phyloP scores from a whole-genome alignment of 2,888 invertebrate genomes.

The Caenorhabditis sp. region DNA sequence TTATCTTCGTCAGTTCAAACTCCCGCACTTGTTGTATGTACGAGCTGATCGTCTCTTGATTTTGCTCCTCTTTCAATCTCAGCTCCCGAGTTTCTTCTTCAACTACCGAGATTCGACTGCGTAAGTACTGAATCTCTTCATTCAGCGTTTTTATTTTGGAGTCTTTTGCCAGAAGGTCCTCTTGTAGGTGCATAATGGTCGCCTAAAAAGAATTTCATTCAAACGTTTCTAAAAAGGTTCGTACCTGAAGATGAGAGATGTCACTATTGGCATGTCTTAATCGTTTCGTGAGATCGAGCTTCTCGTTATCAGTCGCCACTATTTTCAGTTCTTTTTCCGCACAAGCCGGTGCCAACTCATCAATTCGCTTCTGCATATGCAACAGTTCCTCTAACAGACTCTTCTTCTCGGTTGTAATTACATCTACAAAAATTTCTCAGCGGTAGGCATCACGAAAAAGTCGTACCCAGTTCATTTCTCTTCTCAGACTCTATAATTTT shows the following conservation, averaged over 20 bases:
- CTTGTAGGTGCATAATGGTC: conserved; percentile 29
- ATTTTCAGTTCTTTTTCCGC: conserved; percentile 67
- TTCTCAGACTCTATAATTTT: conserved; percentile 30
- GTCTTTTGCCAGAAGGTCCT: conserved; percentile 33
- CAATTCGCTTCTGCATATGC: conserved; percentile 67
- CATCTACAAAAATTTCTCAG: conserved; percentile 13
- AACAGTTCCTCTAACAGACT: conserved; percentile 64
- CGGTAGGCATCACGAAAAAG: not conserved
- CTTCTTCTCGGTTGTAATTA: conserved; percentile 57
- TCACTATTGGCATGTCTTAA: conserved; percentile 39
- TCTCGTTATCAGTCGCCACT: conserved; percentile 49
- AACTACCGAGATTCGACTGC: conserved; percentile 7
- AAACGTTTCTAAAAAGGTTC: not conserved
- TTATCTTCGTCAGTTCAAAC: conserved; percentile 40
- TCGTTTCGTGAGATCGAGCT: conserved; percentile 37
- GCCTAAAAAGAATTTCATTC: conserved; percentile 27
- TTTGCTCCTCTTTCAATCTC: conserved; percentile 14
- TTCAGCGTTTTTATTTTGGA: conserved; percentile 24
- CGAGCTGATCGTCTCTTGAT: conserved; percentile 32
- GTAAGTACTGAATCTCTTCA: conserved; percentile 31
- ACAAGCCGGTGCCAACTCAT: conserved; percentile 66
- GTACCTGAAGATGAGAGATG: conserved; percentile 46
- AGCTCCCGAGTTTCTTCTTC: conserved; percentile 24
- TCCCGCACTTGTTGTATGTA: conserved; percentile 39
- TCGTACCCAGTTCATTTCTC: conserved; percentile 20